Evolutionary conservation across 1,140 invertebrate genomes (phyloP).

Genomic region (Solenopsis fugax): DNA sequence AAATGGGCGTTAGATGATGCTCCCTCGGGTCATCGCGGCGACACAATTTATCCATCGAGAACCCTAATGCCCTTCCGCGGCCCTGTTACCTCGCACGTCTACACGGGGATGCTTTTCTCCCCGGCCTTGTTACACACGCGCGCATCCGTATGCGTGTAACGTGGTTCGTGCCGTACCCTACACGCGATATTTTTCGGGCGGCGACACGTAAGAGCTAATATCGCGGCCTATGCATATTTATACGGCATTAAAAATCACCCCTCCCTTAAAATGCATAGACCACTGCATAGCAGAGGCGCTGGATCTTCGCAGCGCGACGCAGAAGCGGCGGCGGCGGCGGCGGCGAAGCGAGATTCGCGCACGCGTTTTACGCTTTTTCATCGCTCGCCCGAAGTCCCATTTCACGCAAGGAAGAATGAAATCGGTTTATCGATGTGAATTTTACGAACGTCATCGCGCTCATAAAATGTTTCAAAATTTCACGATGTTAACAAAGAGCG

Average conservation of each 20-base stretch:
- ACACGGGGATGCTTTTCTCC: constrained; percentile 74
- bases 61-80: constrained; percentile 75
- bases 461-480: constrained; percentile 7
- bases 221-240: constrained; percentile 86
- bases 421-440: constrained; percentile 28
- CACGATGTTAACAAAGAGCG: background rate
- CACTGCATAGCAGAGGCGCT: constrained; percentile 79
- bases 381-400: constrained; percentile 17
- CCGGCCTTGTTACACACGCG: constrained; percentile 29
- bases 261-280: constrained; percentile 85
- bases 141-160: constrained; percentile 13
- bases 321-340: constrained; percentile 54
- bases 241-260: constrained; percentile 86
- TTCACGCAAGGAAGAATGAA: constrained; percentile 29
- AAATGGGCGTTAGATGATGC: constrained; percentile 86
- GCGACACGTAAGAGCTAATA: constrained; percentile 86
- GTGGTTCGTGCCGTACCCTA: constrained; percentile 64
- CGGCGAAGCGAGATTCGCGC: constrained; percentile 40
- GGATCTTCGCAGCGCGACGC: constrained; percentile 71
- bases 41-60: constrained; percentile 87
- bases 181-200: constrained; percentile 82
- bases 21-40: constrained; percentile 83
- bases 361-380: constrained; percentile 51
- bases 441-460: constrained; percentile 21
- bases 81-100: constrained; percentile 48